phyloP scores from a whole-genome alignment of 2,888 invertebrate species.

The Ophion obscuratus region DNA sequence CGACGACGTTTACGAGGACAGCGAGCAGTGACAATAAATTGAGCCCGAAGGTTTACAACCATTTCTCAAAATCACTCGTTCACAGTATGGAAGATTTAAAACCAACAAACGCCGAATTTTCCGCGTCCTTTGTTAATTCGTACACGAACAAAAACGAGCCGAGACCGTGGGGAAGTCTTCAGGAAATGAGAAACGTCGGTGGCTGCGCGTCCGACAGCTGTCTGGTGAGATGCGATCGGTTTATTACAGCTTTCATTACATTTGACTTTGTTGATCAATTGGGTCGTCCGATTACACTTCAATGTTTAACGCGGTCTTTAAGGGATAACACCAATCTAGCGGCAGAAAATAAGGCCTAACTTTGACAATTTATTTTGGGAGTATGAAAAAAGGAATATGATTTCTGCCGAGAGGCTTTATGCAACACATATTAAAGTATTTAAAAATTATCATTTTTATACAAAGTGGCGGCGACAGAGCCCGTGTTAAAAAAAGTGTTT shows the following conservation, averaged over 20 bases:
- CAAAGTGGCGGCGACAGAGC: too few relatives aligned
- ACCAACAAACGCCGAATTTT: constrained; percentile 75
- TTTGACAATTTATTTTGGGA: too few relatives aligned
- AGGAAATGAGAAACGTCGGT: constrained; percentile 86
- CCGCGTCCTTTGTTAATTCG: constrained; percentile 71
- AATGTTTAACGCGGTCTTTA: not conserved
- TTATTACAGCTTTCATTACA: not conserved
- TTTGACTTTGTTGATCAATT: not conserved
- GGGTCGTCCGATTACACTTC: not conserved
- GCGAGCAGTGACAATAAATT: constrained; percentile 85
- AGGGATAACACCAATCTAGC: too few relatives aligned
- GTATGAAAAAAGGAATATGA: too few relatives aligned
- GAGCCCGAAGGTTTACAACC: constrained; percentile 88
- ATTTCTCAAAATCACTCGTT: constrained; percentile 78
- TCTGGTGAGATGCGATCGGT: constrained; percentile 73
- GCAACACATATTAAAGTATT: too few relatives aligned
- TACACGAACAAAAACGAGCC: constrained; percentile 75
- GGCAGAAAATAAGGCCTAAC: too few relatives aligned
- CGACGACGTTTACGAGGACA: constrained; percentile 12
- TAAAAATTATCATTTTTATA: too few relatives aligned
- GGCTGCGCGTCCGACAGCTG: constrained; percentile 74
- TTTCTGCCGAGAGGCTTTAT: too few relatives aligned
- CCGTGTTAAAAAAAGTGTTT: too few relatives aligned
- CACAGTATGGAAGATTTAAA: constrained; percentile 84
- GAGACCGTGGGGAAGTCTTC: constrained; percentile 87